These are phyloP conservation scores for Dryobates pubescens DNA, from an alignment of 2,797 vertebrate species.

Conservation along the genomic window DNA sequence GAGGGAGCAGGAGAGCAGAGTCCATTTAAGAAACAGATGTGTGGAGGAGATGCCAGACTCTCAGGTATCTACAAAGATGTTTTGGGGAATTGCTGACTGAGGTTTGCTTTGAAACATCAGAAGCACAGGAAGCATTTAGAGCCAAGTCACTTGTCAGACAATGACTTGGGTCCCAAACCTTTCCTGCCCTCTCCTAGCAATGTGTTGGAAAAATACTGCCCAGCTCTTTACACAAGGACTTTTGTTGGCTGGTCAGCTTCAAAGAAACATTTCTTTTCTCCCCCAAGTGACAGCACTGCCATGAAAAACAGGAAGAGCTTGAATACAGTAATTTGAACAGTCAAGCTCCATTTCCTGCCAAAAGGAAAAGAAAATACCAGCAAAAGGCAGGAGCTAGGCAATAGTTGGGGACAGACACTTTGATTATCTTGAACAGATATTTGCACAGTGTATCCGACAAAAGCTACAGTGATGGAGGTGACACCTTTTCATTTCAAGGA, in stretches of 20 bases:
- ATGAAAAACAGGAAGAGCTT: constrained; percentile 72
- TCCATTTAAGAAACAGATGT: neutral
- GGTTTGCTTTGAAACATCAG: neutral
- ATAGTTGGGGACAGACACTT: constrained; percentile 9
- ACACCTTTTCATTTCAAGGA: constrained; percentile 21
- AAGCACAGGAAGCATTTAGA: neutral
- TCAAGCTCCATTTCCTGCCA: constrained; percentile 69
- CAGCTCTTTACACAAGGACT: constrained; percentile 20
- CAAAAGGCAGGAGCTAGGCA: constrained; percentile 6
- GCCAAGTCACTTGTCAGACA: neutral
- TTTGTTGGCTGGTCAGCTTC: constrained; percentile 28
- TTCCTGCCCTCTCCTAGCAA: neutral
- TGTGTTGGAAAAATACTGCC: constrained; percentile 41
- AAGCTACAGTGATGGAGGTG: constrained; percentile 15
- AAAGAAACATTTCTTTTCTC: constrained; percentile 42
- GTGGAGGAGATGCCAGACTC: neutral
- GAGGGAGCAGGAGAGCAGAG: neutral
- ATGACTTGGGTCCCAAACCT: neutral
- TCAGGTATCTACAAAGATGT: neutral
- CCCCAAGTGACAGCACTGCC: constrained; percentile 20
- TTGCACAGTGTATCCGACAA: constrained; percentile 8
- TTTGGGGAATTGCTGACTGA: neutral
- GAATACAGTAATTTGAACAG: constrained; percentile 68
- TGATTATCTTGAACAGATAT: constrained; percentile 62
- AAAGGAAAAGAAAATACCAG: constrained; percentile 69